Percentiles rank a stretch among this genome's conserved stretches.
Conservation (phyloP, 2,888 invertebrate genomes). For the Drosophila diplacantha region DNA sequence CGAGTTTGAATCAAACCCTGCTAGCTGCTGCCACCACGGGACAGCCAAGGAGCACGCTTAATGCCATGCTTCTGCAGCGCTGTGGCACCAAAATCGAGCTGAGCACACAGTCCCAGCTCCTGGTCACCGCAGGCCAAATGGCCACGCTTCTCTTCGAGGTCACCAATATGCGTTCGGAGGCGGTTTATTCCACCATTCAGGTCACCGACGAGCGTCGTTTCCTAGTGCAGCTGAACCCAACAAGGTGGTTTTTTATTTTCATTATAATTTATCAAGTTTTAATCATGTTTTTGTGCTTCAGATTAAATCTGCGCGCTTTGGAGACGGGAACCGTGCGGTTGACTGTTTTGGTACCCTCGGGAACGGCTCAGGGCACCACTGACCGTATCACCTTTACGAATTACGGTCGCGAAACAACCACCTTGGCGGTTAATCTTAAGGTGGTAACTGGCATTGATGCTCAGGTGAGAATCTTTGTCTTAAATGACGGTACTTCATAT, state of each 20-base stretch:
- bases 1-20: conserved; percentile 50
- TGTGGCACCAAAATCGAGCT: conserved; percentile 78
- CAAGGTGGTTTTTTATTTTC: conserved; percentile 76
- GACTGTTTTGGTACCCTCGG: conserved; percentile 78
- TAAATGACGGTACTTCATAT: neutral
- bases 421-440: conserved; percentile 78
- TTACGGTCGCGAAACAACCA: conserved; percentile 75
- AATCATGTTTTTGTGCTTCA: conserved; percentile 26
- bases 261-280: neutral
- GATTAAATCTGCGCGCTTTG: conserved; percentile 65
- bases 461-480: conserved; percentile 55
- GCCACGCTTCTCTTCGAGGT: conserved; percentile 83
- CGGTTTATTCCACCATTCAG: conserved; percentile 80
- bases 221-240: conserved; percentile 80
- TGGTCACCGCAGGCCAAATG: conserved; percentile 75
- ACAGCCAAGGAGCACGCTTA: conserved; percentile 47
- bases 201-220: conserved; percentile 81
- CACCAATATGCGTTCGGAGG: conserved; percentile 83
- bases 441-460: conserved; percentile 73
- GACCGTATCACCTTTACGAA: conserved; percentile 83
- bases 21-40: conserved; percentile 45
- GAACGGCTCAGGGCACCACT: conserved; percentile 79
- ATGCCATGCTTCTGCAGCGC: conserved; percentile 61
- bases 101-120: conserved; percentile 78
- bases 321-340: conserved; percentile 81